These are phyloP conservation scores for Pseudococcus viburni DNA, from an alignment of 2,888 invertebrate genomes.

Conservation along the genomic window DNA sequence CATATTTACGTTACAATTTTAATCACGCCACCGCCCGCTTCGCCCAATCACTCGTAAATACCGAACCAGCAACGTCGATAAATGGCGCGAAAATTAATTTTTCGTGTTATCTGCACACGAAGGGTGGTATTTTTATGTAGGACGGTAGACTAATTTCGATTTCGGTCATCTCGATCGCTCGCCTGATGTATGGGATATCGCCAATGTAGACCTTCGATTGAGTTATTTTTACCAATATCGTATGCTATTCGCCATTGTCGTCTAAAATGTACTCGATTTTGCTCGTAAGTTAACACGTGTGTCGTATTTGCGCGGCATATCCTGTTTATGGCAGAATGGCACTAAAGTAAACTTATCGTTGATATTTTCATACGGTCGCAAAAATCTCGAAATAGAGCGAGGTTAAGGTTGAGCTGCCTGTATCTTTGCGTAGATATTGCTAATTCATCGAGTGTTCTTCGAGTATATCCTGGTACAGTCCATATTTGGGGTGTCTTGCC, in stretches of 20 bases:
- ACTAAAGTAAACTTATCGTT: neutral
- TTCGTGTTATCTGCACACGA: conserved; percentile 50
- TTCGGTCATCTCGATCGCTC: conserved; percentile 5
- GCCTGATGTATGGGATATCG: neutral
- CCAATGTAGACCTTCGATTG: neutral
- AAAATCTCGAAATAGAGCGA: neutral
- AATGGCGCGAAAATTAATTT: conserved; percentile 55
- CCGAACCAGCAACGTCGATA: neutral
- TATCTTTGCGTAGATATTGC: neutral
- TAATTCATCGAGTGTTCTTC: neutral
- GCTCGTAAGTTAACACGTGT: neutral
- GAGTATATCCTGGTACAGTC: neutral
- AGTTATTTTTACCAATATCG: conserved; percentile 4
- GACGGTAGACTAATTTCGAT: conserved; percentile 9
- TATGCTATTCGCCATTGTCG: neutral
- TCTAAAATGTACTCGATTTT: neutral
- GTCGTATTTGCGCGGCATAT: conserved; percentile 28
- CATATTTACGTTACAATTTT: conserved; percentile 24
- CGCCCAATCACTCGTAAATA: conserved; percentile 19
- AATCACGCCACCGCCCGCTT: neutral
- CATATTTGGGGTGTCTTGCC: neutral
- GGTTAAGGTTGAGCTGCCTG: neutral
- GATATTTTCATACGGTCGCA: neutral
- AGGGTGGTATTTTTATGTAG: conserved; percentile 38
- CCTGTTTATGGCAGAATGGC: neutral